Evolutionary conservation across 2,113 vertebrate species (phyloP).

Genomic region (Nycticorax nycticorax): DNA sequence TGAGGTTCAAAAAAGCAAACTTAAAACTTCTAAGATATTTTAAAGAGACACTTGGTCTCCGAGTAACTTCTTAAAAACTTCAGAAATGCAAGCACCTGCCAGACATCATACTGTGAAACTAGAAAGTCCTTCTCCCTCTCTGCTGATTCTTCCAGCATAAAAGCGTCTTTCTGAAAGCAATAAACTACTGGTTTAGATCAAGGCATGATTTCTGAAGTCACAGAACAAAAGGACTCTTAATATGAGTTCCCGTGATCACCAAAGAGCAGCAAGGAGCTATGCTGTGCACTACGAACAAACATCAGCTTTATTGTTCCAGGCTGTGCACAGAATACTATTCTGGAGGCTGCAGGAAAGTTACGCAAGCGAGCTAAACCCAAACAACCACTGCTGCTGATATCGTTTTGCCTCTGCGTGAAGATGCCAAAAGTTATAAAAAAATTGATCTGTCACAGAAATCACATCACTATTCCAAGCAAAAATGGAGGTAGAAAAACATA

Average conservation of each 20-base stretch:
- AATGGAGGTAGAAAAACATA: background rate
- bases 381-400: background rate
- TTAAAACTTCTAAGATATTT: background rate
- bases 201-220: background rate
- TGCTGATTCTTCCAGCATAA: background rate
- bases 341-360: conserved; percentile 18
- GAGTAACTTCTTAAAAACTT: background rate
- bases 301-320: conserved; percentile 7
- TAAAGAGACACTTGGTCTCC: background rate
- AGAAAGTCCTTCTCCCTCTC: background rate
- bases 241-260: background rate
- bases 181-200: background rate
- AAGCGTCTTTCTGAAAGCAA: background rate
- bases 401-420: background rate
- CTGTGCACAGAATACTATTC: background rate
- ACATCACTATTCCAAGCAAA: conserved; percentile 29
- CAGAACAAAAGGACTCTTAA: background rate
- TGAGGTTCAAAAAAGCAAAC: background rate
- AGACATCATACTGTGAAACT: background rate
- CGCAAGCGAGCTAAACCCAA: background rate
- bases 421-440: background rate
- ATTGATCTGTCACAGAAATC: background rate
- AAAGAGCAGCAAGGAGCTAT: background rate
- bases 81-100: background rate
- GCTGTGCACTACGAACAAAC: background rate